Evolutionary conservation across 2,113 vertebrate genomes (phyloP), one percentile per base, ranked within the genome.

Genomic region (Myrmecophaga tridactyla): DNA sequence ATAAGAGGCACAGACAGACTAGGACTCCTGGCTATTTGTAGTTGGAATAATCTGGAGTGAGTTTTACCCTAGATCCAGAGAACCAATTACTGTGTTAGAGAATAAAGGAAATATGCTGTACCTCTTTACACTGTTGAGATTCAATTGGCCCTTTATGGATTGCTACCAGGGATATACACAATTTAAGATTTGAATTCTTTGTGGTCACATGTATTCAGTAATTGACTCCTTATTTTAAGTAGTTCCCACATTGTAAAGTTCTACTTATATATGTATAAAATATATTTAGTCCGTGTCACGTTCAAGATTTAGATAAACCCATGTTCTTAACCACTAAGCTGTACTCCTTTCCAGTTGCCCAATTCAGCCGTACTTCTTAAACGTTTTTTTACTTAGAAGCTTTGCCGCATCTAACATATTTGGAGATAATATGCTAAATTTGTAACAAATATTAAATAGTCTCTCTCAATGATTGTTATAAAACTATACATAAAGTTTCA

Each of bases 401-500:
- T 86, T 95, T 94, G 1, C 31, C 20, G 41, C 63, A 60, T 95
- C 58, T 85, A 85, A 80, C n/a, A 58, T 75, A 65, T 65, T 62
- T 92, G 41, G 17, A 94, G 86, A 67, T 90, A 89, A 77, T 51
- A 58, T 46, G 77, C 56, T 75, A 4, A 83, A 56, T 77, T 82
- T 89, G 36, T 92, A 72, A 75, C 58, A 93, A 77, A 65, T 82
- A 86, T 23, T 69, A 77, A 86, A 58, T 41, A 83, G 51, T 95
- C 4, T 20, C 14, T 94, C 39, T 76, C 36, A 77, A 3, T 82
- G 39, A 76, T 86, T 83, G 43, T 92, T 94, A 39, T 13, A 43
- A 70, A 95, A 94, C 31, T 76, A 63, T 63, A 36, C 69, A 72
- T n/a, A 69, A 94, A 85, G 13, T 20, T 70, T 95, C 73, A 92